Evolutionary conservation across 2,113 vertebrate genomes (phyloP).

Genomic region (Tricholaema leucomelas): DNA sequence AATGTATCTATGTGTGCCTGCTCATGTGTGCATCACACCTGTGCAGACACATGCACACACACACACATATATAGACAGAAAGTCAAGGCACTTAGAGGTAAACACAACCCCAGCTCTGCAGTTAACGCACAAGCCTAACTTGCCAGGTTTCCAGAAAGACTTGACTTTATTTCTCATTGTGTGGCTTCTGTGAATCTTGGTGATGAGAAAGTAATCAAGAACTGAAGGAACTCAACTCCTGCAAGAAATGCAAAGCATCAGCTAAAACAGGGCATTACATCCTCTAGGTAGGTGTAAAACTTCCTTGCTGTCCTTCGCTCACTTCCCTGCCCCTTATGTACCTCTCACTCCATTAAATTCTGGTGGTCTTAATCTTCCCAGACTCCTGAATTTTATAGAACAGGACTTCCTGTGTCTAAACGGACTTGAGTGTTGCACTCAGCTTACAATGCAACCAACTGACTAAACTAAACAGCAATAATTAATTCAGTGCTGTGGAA

Average conservation of each 20-base stretch:
- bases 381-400: slow-evolving; percentile 35
- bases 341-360: slow-evolving; percentile 1
- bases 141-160: slow-evolving; percentile 42
- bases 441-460: slow-evolving; percentile 8
- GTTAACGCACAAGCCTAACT: slow-evolving; percentile 45
- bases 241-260: slow-evolving; percentile 8
- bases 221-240: not conserved
- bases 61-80: not conserved
- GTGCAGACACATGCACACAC: not conserved
- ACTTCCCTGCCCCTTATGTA: not conserved
- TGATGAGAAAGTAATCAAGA: not conserved
- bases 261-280: slow-evolving; percentile 45
- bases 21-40: not conserved
- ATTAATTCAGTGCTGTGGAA: slow-evolving; percentile 62
- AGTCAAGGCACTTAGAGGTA: slow-evolving; percentile 20
- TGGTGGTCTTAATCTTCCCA: slow-evolving; percentile 36
- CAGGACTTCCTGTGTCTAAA: slow-evolving; percentile 15
- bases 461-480: slow-evolving; percentile 75
- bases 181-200: slow-evolving; percentile 35
- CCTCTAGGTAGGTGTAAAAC: not conserved
- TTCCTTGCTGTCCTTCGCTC: not conserved
- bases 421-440: slow-evolving; percentile 44
- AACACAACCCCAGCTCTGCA: not conserved
- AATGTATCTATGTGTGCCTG: not conserved
- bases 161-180: slow-evolving; percentile 45